Conservation (phyloP, 2,113 vertebrate genomes). For the Oreochromis aureus region DNA sequence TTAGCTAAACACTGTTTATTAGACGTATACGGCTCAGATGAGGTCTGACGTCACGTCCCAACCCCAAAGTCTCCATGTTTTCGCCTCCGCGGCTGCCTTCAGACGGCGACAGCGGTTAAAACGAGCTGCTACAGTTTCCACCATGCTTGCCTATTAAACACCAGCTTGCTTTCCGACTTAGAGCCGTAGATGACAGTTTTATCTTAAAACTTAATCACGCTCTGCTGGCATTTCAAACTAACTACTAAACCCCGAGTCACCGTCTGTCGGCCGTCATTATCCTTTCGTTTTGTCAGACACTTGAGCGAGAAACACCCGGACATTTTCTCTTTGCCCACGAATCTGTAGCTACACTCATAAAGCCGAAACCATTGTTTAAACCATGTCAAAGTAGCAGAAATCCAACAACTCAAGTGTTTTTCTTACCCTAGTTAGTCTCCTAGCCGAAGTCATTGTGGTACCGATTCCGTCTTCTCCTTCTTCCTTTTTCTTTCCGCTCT, state of each 20-base stretch:
- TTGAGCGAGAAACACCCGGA: not conserved
- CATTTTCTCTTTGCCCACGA: not conserved
- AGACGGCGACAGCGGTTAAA: not conserved
- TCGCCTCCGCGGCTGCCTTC: not conserved
- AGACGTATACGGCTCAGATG: not conserved
- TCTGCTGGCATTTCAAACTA: not conserved
- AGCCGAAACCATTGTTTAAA: not conserved
- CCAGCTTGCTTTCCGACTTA: not conserved
- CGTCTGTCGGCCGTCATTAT: slow-evolving; percentile 11
- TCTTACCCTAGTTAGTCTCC: slow-evolving; percentile 53
- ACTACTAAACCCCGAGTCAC: not conserved
- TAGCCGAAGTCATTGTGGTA: slow-evolving; percentile 37
- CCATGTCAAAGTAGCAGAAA: fast-evolving
- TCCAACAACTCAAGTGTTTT: fast-evolving
- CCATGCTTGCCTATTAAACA: not conserved
- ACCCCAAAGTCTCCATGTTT: slow-evolving; percentile 42
- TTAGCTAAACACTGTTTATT: not conserved
- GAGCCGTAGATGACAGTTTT: not conserved
- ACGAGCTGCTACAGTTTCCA: not conserved
- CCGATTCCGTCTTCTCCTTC: slow-evolving; percentile 1
- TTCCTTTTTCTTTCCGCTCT: slow-evolving; percentile 41
- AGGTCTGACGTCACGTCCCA: slow-evolving; percentile 22
- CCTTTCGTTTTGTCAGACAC: slow-evolving; percentile 14
- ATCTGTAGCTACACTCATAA: fast-evolving
- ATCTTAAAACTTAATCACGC: not conserved